Evolutionary conservation across 1,140 invertebrate species (phyloP), one percentile per base, ranked within the genome.

Genomic region (Ganaspis sp.): DNA sequence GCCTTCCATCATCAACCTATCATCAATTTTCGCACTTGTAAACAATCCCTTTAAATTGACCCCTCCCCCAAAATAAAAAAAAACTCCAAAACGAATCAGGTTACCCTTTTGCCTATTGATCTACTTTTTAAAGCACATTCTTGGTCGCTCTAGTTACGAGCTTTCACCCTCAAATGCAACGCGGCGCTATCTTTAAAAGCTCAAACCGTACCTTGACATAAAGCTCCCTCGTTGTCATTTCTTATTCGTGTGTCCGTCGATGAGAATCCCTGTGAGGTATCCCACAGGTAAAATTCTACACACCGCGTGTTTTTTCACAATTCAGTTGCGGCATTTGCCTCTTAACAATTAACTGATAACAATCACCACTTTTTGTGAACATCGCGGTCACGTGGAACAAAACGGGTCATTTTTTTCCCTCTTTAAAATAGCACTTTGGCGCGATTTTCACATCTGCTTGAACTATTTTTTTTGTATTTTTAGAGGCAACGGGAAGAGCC

Each of bases 171-270:
- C 23, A n/a, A 54, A 23, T 19, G 21, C 19, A 54, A 23, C 54
- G 54, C 21, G 21, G 23, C 54, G 54, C 11, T 64, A 15, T 64
- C 3, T 29, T 26, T 29, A 64, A 64, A 64, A 64, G 9, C 11
- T 26, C 19, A 73, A 64, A 69, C 69, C 69, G 72, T 89, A 91
- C 90, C 90, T 90, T 90, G 69, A 89, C 87, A 85, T 91, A 91
- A 49, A 91, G 87, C 81, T 91, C 89, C 81, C 84, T 88, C 42
- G 89, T 90, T 77, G 89, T 91, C 90, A 90, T 90, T 72, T 75
- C 77, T 72, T 37, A 58, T 29, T 72, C 34, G 9, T 34, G 15
- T 29, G 9, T 53, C 38, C 29, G 2, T 21, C 21, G 73, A 26
- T 38, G 23, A 29, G 23, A 26, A 58, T 58, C 2, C 2, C 9